Conservation (phyloP, 2,797 vertebrate species). For the Poecilia velifera region DNA sequence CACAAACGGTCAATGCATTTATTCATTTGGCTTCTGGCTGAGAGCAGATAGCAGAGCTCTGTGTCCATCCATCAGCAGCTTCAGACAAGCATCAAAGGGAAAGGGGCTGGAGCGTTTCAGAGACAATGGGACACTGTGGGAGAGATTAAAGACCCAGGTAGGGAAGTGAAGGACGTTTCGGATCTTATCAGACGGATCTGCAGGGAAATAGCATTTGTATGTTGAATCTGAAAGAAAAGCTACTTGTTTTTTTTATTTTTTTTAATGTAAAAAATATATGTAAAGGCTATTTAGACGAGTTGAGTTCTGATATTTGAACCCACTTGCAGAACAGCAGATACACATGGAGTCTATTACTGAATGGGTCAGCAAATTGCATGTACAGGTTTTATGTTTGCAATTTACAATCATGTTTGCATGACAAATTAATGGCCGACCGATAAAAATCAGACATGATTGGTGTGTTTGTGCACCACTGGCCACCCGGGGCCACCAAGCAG, state of each 20-base stretch:
- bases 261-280: background rate
- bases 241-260: background rate
- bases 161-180: conserved; percentile 29
- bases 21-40: conserved; percentile 60
- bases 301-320: background rate
- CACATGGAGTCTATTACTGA: background rate
- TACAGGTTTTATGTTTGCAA: conserved; percentile 22
- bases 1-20: conserved; percentile 54
- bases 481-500: conserved; percentile 16
- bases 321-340: background rate
- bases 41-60: conserved; percentile 64
- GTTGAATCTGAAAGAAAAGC: background rate
- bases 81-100: conserved; percentile 56
- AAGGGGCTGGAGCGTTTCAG: conserved; percentile 23
- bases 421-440: conserved; percentile 31
- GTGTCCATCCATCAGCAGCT: conserved; percentile 58
- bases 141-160: conserved; percentile 28
- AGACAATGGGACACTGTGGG: conserved; percentile 46
- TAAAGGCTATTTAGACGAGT: too few species aligned
- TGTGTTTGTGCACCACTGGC: conserved; percentile 6
- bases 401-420: conserved; percentile 1
- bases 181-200: conserved; percentile 12
- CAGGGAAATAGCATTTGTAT: background rate
- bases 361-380: conserved; percentile 5
- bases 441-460: conserved; percentile 32